Conservation (phyloP, 1,140 invertebrate species). For the Halyomorpha halys region DNA sequence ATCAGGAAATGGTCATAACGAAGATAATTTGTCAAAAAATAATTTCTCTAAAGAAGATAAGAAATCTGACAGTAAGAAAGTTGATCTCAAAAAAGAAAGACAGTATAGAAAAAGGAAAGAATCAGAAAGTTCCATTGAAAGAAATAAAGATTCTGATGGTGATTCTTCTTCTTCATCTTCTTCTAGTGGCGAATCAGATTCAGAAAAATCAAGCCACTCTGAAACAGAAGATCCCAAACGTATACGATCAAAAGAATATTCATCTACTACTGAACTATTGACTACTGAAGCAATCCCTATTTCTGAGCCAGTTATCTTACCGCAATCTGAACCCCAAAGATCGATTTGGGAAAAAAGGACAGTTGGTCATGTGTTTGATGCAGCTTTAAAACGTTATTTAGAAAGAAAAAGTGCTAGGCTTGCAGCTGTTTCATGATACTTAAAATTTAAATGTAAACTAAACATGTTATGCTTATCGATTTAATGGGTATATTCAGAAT, state of each 20-base stretch:
- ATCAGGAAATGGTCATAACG: neutral
- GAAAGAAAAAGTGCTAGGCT: slow-evolving; percentile 52
- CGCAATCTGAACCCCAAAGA: slow-evolving; percentile 20
- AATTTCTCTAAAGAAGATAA: slow-evolving; percentile 29
- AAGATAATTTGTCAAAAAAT: slow-evolving; percentile 20
- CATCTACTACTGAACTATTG: neutral
- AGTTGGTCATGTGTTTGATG: slow-evolving; percentile 65
- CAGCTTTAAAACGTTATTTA: slow-evolving; percentile 68
- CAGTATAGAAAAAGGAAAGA: slow-evolving; percentile 47
- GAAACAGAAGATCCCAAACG: slow-evolving; percentile 28
- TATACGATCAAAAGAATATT: slow-evolving; percentile 29
- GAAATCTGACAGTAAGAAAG: slow-evolving; percentile 21
- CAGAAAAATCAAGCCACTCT: slow-evolving; percentile 28
- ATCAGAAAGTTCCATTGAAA: slow-evolving; percentile 40
- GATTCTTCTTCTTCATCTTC: slow-evolving; percentile 39
- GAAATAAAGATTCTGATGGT: slow-evolving; percentile 50
- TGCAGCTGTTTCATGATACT: slow-evolving; percentile 4
- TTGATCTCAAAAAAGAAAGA: slow-evolving; percentile 33
- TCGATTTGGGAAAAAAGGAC: slow-evolving; percentile 77
- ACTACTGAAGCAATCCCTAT: slow-evolving; percentile 21
- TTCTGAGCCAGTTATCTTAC: slow-evolving; percentile 23
- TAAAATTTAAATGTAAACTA: neutral
- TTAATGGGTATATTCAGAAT: too few relatives aligned
- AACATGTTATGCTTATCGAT: too few relatives aligned
- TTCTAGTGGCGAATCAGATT: slow-evolving; percentile 18